A percentile compares a stretch with the other conserved stretches of the same genome.
These are phyloP conservation scores for Perca schrenkii DNA, from an alignment of 2,113 vertebrate species.

Conservation along the genomic window DNA sequence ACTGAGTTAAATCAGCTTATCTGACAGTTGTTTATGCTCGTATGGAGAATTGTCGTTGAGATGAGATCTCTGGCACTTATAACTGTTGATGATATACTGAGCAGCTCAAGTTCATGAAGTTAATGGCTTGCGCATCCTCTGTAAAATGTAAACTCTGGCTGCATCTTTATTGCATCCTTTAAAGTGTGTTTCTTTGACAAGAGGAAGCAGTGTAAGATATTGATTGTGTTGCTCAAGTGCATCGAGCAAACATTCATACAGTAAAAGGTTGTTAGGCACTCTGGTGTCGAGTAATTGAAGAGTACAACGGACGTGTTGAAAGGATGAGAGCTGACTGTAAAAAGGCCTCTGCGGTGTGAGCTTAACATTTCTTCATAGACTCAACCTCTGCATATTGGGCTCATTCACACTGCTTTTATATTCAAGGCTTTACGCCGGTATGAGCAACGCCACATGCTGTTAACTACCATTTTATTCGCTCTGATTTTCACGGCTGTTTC, in stretches of 20 bases:
- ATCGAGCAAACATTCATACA: conserved; percentile 19
- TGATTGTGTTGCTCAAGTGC: conserved; percentile 37
- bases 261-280: conserved; percentile 43
- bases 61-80: not conserved
- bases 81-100: not conserved
- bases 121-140: conserved; percentile 16
- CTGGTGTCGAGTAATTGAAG: conserved; percentile 47
- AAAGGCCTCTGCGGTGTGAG: conserved; percentile 44
- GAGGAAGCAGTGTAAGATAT: conserved; percentile 31
- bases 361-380: conserved; percentile 51
- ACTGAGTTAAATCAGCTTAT: conserved; percentile 8
- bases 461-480: conserved; percentile 63
- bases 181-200: conserved; percentile 35
- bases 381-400: conserved; percentile 57
- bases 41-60: not conserved
- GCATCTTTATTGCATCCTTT: conserved; percentile 36
- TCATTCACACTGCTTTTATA: conserved; percentile 61
- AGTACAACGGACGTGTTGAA: conserved; percentile 16
- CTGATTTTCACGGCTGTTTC: conserved; percentile 50
- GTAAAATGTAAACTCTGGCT: conserved; percentile 37
- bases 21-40: not conserved
- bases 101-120: conserved; percentile 6
- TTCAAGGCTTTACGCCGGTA: conserved; percentile 53
- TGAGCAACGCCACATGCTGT: conserved; percentile 54
- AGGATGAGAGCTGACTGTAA: conserved; percentile 37